These are phyloP conservation scores for Dysdera silvatica DNA, from an alignment of 1,140 invertebrate species.

Conservation along the genomic window DNA sequence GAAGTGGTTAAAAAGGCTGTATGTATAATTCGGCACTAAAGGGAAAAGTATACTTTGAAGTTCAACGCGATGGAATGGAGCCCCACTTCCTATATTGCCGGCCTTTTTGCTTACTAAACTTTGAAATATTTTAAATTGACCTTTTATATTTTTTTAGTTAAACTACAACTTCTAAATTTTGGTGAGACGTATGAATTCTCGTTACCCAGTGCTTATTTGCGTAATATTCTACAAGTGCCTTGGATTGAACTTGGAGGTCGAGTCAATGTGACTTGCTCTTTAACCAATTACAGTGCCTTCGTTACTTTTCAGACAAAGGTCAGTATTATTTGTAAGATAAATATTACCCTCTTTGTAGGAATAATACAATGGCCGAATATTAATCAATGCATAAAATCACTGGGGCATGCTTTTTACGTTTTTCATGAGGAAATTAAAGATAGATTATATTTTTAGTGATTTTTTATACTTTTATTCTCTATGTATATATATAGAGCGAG, in stretches of 20 bases:
- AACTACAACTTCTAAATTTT: constrained; percentile 55
- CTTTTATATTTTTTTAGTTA: constrained; percentile 10
- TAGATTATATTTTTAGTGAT: no score
- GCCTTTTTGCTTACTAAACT: no score
- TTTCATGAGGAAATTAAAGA: background rate
- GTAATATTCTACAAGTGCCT: constrained; percentile 88
- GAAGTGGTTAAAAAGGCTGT: no score
- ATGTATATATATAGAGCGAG: no score
- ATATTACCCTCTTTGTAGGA: background rate
- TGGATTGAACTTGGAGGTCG: constrained; percentile 94
- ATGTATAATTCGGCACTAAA: no score
- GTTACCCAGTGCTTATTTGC: constrained; percentile 92
- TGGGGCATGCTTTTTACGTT: background rate
- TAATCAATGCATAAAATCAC: no score
- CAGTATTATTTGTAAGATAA: constrained; percentile 1
- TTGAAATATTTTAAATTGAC: background rate
- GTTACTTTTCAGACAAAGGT: constrained; percentile 88
- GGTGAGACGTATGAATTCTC: constrained; percentile 87
- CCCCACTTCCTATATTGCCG: background rate
- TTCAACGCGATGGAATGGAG: no score
- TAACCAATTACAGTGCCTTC: constrained; percentile 78
- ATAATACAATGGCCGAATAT: background rate
- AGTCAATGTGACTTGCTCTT: constrained; percentile 73
- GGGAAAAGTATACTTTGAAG: no score
- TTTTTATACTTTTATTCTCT: background rate